These are phyloP conservation scores for Pristionchus arcanus DNA, from an alignment of 2,888 invertebrate species.

Conservation along the genomic window DNA sequence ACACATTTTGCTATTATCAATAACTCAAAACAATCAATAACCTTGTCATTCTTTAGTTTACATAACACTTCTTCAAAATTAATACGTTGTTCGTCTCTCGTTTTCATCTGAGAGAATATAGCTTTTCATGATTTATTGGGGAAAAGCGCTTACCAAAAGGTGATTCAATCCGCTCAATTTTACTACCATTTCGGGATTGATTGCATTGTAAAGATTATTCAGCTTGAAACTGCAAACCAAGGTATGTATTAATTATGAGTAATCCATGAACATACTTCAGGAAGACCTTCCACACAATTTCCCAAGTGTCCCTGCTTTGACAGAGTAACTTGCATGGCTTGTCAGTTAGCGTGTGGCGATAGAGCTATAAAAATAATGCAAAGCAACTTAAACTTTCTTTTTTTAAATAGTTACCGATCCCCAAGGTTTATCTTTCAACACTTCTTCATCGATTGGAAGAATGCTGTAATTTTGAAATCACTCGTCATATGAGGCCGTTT, in stretches of 20 bases:
- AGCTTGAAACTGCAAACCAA: background rate
- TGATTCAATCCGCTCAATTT: no score
- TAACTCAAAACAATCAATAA: no score
- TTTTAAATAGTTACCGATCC: background rate
- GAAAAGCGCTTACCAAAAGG: no score
- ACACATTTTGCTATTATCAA: no score
- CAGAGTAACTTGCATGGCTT: background rate
- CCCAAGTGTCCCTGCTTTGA: background rate
- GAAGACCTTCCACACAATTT: background rate
- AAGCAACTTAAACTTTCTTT: background rate
- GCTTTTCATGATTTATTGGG: no score
- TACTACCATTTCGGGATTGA: no score
- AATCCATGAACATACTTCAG: background rate
- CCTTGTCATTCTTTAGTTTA: no score
- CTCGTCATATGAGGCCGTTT: background rate
- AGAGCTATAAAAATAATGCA: background rate
- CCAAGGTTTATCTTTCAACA: background rate
- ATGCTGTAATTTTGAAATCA: background rate
- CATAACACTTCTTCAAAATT: no score
- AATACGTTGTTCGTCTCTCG: no score
- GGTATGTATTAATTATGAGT: background rate
- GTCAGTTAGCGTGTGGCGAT: background rate
- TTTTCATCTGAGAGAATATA: no score
- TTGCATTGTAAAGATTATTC: no score
- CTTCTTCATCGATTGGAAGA: background rate